Evolutionary conservation across 1,140 invertebrate species (phyloP), one percentile per base, ranked within the genome.

Genomic region (Heliconius hewitsoni): DNA sequence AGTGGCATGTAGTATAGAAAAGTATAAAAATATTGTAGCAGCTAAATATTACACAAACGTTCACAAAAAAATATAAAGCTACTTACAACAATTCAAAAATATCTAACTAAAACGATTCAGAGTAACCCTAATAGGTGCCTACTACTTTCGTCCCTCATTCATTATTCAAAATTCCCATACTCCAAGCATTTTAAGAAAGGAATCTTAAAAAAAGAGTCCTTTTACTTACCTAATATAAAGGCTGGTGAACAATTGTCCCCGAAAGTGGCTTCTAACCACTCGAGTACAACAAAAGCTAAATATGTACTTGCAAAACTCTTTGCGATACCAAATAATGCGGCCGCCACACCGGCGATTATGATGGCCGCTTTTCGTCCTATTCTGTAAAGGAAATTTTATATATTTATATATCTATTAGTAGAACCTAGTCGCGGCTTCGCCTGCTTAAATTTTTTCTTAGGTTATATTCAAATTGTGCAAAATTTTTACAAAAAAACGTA

Each of bases 311-410:
- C 83, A 60, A 86, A 86, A 81, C 87, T 90, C 73, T 86, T 88
- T 13, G 81, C 83, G n/a, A 87, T 46, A 9, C 89, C 90, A 70
- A 88, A 85, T 19, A 86, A 60, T 9, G 83, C 85, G 8, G 86
- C 85, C 1, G 84, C 80, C 3, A 91, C 37, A 16, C 89, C 89
- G 9, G 85, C 80, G 34, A 88, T 85, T 13, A 88, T 83, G 16
- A 87, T 84, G 9, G 87, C 76, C 34, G 85, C 84, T 76, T 90
- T 91, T 73, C 90, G 85, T 52, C 90, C 89, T 11, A 89, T 81
- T 57, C 90, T 91, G 57, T 71, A 83, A 86, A 71, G 60, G 60
- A 66, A 30, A 66, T 66, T 66, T 27, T 66, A 66, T 66, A 23
- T 66, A 27, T 13, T 27, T 66, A 4, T 16, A 30, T 30, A 66